Conservation (phyloP, 2,797 vertebrate species). For the Phoebastria nigripes region DNA sequence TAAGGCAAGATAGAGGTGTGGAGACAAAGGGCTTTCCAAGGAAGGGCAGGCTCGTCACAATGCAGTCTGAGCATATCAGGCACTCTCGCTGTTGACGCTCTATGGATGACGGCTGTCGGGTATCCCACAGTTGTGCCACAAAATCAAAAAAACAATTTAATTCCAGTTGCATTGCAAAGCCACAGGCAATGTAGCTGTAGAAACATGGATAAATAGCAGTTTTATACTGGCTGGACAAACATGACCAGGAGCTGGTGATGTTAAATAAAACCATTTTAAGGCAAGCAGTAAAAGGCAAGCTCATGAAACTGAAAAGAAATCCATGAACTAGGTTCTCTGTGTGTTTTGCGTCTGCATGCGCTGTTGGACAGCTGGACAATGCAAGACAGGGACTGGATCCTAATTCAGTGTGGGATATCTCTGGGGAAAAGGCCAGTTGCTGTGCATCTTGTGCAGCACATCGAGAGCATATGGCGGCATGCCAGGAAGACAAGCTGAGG, state of each 20-base stretch:
- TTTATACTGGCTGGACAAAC: background rate
- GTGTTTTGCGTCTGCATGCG: background rate
- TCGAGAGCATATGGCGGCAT: background rate
- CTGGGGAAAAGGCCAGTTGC: background rate
- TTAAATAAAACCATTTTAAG: background rate
- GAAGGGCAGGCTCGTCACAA: too few species aligned
- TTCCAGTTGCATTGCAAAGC: background rate
- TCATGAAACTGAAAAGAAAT: background rate
- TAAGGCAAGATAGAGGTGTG: background rate
- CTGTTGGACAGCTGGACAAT: background rate
- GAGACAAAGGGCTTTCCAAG: background rate
- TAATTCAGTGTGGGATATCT: too few species aligned
- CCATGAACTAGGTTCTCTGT: background rate
- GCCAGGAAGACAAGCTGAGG: background rate
- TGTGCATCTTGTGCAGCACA: background rate
- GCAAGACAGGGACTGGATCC: background rate
- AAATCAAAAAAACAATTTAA: background rate
- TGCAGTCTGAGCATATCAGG: too few species aligned
- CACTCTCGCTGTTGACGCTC: background rate
- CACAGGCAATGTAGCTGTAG: background rate
- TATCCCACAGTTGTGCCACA: background rate
- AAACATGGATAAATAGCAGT: background rate
- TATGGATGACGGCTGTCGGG: background rate
- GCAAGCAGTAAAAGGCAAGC: background rate
- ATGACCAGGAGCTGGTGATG: background rate